Conservation (phyloP, 2,797 vertebrate species). For the Austrolebias charrua region DNA sequence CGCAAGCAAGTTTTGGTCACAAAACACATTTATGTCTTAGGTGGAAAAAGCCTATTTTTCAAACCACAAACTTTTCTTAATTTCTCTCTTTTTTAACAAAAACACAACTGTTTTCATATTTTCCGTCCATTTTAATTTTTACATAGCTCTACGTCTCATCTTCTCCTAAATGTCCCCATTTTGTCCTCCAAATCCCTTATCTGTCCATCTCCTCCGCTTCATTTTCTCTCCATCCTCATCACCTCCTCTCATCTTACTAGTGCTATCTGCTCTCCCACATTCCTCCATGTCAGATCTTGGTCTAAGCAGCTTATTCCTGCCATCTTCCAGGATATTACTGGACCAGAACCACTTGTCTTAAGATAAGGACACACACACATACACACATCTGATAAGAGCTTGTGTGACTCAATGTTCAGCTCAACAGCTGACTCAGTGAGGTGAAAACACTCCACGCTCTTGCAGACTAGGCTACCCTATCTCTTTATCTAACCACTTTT, state of each 20-base stretch:
- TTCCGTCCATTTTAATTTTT: slow-evolving; percentile 54
- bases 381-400: slow-evolving; percentile 75
- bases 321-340: slow-evolving; percentile 75
- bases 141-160: slow-evolving; percentile 47
- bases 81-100: slow-evolving; percentile 17
- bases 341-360: slow-evolving; percentile 83
- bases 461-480: slow-evolving; percentile 41
- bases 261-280: slow-evolving; percentile 59
- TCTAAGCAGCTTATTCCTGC: slow-evolving; percentile 77
- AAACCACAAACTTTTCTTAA: slow-evolving; percentile 50
- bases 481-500: slow-evolving; percentile 69
- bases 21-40: slow-evolving; percentile 55
- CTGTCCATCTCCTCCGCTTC: slow-evolving; percentile 55
- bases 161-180: slow-evolving; percentile 63
- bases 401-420: slow-evolving; percentile 70
- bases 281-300: slow-evolving; percentile 74
- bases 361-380: slow-evolving; percentile 76
- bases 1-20: slow-evolving; percentile 38
- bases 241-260: slow-evolving; percentile 63
- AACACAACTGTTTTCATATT: slow-evolving; percentile 57
- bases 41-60: slow-evolving; percentile 57
- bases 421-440: slow-evolving; percentile 53
- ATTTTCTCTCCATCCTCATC: slow-evolving; percentile 58
- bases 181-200: slow-evolving; percentile 64
- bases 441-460: slow-evolving; percentile 48